A percentile compares a stretch with the other conserved stretches of the same genome.
Evolutionary conservation across 2,113 vertebrate genomes (phyloP).

Genomic region (Pollimyrus isidori): DNA sequence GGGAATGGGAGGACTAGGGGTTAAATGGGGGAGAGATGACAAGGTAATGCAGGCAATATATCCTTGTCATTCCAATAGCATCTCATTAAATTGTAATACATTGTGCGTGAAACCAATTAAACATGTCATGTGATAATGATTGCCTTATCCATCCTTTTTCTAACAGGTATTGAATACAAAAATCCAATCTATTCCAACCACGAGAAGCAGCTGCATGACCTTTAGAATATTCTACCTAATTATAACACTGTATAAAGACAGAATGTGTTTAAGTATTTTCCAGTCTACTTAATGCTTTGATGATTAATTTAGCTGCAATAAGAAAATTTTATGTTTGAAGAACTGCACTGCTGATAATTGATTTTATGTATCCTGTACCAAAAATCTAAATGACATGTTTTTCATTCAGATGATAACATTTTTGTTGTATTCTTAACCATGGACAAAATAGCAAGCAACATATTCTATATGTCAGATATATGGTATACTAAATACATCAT

Average conservation of each 20-base stretch:
- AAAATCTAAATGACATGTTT: not conserved
- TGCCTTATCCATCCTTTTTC: constrained; percentile 3
- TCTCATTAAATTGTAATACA: not conserved
- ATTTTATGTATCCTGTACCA: not conserved
- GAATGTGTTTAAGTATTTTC: not conserved
- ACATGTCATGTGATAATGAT: not conserved
- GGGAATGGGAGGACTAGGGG: not conserved
- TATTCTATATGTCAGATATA: too few species aligned
- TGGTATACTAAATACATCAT: not conserved
- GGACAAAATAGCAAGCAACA: too few species aligned
- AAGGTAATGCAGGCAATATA: not conserved
- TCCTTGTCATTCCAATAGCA: not conserved
- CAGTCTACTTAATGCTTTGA: not conserved
- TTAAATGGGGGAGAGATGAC: not conserved
- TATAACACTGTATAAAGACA: not conserved
- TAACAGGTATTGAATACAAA: constrained; percentile 38
- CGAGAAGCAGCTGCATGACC: constrained; percentile 21
- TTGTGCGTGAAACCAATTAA: not conserved
- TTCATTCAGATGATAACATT: not conserved
- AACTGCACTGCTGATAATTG: not conserved
- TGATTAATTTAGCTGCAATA: not conserved
- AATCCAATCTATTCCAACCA: constrained; percentile 56
- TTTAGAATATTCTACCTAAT: constrained; percentile 20
- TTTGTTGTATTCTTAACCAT: not conserved
- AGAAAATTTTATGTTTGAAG: not conserved